Evolutionary conservation across 2,113 vertebrate genomes (phyloP), one percentile per base, ranked within the genome.

Genomic region (Agapornis roseicollis): DNA sequence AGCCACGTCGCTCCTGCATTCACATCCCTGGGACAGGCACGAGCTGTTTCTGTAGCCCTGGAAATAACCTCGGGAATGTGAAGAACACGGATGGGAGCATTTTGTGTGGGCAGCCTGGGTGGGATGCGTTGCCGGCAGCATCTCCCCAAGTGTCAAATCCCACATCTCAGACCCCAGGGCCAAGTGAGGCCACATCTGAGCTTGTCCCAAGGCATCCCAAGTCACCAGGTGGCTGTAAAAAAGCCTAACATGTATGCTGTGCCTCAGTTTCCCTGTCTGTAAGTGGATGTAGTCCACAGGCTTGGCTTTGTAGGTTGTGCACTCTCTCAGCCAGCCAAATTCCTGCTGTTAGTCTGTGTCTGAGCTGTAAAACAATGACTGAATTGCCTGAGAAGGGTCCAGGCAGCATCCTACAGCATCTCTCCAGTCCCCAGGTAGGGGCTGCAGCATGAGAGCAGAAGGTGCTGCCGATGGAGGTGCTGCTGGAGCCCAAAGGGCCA

Each of bases 241-340:
- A 13, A 4, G 4, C 12, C 17, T 27, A 0, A 3, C 0, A 4
- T 17, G 10, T 5, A 2, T 16, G 8, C 33, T 0, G 2, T 83
- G 85, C 95, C 90, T 94, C 95, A 22, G 90, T 92, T 95, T 95
- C 82, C 58, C 79, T 25, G 14, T 11, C 70, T 71, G 44, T 19
- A 4, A 4, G 0, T 17, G 58, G 50, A 1, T 2, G 24, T 14
- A 41, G 41, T 13, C 35, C 1, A 0, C 6, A 56, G 27, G 25
- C 27, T 29, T 63, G 65, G 52, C 47, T 61, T 20, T 53, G 39
- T 56, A 16, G 73, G 47, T 37, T 37, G 17, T n/a, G 3, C 2
- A 2, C 18, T 23, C 24, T 42, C 81, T 42, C 46, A 29, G 77
- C 1, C 19, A 14, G 29, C 39, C 60, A 3, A 16, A 14, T 9